Conservation (phyloP, 53 echinoderm and acorn worm species). For the Patiria pectinifera region DNA sequence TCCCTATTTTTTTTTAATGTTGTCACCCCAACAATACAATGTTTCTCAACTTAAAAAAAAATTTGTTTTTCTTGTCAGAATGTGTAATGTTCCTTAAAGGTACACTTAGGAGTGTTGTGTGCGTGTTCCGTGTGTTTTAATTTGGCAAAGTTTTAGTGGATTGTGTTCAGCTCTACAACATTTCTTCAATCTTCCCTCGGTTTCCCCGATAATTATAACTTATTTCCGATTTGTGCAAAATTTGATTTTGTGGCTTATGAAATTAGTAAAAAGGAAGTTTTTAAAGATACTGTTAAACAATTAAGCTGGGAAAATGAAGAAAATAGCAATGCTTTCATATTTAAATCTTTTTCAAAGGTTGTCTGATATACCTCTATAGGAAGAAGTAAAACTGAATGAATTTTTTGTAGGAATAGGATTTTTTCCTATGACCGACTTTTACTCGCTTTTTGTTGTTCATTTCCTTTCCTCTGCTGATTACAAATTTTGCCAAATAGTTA, state of each 20-base stretch:
- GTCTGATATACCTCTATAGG: not conserved
- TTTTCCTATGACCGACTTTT: not conserved
- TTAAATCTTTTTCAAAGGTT: not conserved
- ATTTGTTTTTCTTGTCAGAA: not conserved
- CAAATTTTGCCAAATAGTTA: slow-evolving; percentile 34
- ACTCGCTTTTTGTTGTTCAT: not conserved
- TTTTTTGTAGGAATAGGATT: not conserved
- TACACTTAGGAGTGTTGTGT: not conserved
- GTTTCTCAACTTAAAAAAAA: not conserved
- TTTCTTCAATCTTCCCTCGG: not conserved
- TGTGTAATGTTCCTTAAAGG: not conserved
- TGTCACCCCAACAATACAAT: not conserved
- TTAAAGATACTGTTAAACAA: not conserved
- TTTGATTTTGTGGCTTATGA: not conserved
- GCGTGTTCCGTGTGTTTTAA: not conserved
- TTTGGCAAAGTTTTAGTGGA: not conserved
- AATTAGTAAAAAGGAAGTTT: too few relatives aligned
- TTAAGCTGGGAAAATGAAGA: not conserved
- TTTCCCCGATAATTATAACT: not conserved
- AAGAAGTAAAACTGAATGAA: not conserved
- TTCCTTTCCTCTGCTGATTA: slow-evolving; percentile 12
- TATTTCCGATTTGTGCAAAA: not conserved
- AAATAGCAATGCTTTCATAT: not conserved
- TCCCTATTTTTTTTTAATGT: too few relatives aligned
- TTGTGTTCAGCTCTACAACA: not conserved